phyloP scores from a whole-genome alignment of 2,888 invertebrate genomes.

The Synergus laeviventris region DNA sequence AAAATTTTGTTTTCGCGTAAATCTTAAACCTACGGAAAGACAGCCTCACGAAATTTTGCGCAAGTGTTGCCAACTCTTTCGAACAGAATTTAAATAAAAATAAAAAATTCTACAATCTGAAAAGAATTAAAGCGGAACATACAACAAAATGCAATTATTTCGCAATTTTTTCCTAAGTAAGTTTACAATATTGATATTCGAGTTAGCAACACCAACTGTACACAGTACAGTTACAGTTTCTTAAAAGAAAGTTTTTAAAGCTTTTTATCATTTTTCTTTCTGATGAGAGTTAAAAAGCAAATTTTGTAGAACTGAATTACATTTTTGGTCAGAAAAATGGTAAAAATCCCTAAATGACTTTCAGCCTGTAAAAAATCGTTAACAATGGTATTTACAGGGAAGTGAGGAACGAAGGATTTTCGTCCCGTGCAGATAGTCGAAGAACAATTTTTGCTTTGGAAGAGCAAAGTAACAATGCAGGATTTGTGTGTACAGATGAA shows the following conservation, averaged over 20 bases:
- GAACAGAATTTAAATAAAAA: constrained; percentile 16
- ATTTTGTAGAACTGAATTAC: neutral
- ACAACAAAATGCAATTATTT: neutral
- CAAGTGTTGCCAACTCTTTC: constrained; percentile 19
- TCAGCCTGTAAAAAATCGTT: constrained; percentile 30
- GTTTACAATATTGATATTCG: neutral
- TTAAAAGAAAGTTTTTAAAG: constrained; percentile 15
- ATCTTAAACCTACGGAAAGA: constrained; percentile 22
- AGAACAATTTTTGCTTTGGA: constrained; percentile 38
- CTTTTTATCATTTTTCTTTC: constrained; percentile 9
- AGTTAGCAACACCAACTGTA: constrained; percentile 23
- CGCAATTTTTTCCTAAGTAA: neutral
- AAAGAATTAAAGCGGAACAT: neutral
- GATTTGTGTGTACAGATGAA: constrained; percentile 72
- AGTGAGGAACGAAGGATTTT: constrained; percentile 28
- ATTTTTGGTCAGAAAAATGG: neutral
- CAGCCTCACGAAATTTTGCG: constrained; percentile 19
- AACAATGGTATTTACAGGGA: constrained; percentile 38
- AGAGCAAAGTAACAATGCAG: constrained; percentile 57
- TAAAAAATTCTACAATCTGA: neutral
- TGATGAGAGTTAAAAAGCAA: neutral
- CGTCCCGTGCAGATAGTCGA: constrained; percentile 27
- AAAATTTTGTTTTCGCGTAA: neutral
- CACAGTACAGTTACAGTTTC: constrained; percentile 29
- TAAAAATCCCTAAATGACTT: constrained; percentile 5